Evolutionary conservation across 2,797 vertebrate genomes (phyloP), one percentile per base, ranked within the genome.

Genomic region (Falco berigora): DNA sequence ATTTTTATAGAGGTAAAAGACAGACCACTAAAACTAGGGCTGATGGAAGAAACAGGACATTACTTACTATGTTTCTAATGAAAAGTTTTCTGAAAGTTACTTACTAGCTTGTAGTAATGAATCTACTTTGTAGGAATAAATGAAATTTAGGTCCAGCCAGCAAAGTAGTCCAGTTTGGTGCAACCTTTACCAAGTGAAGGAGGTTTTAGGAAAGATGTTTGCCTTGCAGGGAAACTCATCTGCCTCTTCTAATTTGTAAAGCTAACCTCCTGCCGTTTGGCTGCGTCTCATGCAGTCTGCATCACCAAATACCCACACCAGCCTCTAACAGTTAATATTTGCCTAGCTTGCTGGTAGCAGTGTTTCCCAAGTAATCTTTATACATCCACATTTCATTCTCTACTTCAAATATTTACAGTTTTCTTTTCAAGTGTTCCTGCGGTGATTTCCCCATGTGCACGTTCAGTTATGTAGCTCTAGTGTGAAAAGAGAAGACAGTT

Each of bases 171-270:
- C 36, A 30, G 59, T 90, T 92, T 82, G 68, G 63, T 82, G 63
- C 52, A 77, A 34, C 79, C 74, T 66, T 94, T 94, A 93, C 22
- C 11, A 63, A 52, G 34, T 30, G 15, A 64, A 74, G 15, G 76
- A 74, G 27, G 25, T 46, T 59, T 76, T 40, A 80, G 78, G 66
- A 68, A 69, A 87, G 80, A 66, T 13, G 13, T 23, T 88, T 87
- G 17, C 88, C 93, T 93, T 80, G 42, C 56, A 94, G 86, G 84
- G 58, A 76, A 44, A 93, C 81, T 93, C 64, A 59, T 87, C 83
- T 92, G 78, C 86, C 88, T 89, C 78, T 93, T 91, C 46, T 72
- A 42, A 96, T 89, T 93, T 87, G 72, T 85, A 74, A 89, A 93
- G 68, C 75, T 84, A 80, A 93, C 55, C 47, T 46, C 30, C 30